Evolutionary conservation across 1,140 invertebrate species (phyloP).

Genomic region (Pseudomyrmex gracilis): DNA sequence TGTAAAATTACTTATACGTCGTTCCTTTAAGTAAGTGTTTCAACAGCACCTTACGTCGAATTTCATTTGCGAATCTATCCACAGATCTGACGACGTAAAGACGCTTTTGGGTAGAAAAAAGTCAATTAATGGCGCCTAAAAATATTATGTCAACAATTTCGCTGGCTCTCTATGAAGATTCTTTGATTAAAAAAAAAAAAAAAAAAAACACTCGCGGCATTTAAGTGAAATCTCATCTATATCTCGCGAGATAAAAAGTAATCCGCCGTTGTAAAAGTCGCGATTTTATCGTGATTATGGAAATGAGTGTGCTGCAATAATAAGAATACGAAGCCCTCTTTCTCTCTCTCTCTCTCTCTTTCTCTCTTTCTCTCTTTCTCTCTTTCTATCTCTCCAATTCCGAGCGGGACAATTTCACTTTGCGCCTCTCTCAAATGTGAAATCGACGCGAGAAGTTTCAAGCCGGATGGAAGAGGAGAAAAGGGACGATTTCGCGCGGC

Average conservation of each 20-base stretch:
- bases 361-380: no score
- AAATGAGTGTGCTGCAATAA: constrained; percentile 45
- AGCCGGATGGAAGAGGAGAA: constrained; percentile 25
- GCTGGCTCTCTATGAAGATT: background rate
- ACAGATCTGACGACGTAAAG: background rate
- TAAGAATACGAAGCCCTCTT: constrained; percentile 5
- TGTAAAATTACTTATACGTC: background rate
- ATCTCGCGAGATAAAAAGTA: constrained; percentile 7
- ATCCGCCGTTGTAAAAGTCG: constrained; percentile 7
- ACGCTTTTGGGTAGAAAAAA: background rate
- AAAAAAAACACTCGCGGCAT: background rate
- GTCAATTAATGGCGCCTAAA: background rate
- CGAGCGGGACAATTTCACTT: constrained; percentile 28
- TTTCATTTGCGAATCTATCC: background rate
- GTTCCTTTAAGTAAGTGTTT: background rate
- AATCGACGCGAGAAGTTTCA: constrained; percentile 60
- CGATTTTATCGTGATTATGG: constrained; percentile 34
- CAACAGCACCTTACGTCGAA: background rate
- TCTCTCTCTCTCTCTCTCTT: no score
- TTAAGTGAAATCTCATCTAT: background rate
- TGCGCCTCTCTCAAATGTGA: constrained; percentile 46
- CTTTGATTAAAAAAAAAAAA: no score
- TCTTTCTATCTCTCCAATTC: constrained; percentile 2
- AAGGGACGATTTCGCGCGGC: constrained; percentile 44
- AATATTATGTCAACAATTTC: background rate